Evolutionary conservation across 1,140 invertebrate species (phyloP).

Genomic region (Penaeus chinensis): DNA sequence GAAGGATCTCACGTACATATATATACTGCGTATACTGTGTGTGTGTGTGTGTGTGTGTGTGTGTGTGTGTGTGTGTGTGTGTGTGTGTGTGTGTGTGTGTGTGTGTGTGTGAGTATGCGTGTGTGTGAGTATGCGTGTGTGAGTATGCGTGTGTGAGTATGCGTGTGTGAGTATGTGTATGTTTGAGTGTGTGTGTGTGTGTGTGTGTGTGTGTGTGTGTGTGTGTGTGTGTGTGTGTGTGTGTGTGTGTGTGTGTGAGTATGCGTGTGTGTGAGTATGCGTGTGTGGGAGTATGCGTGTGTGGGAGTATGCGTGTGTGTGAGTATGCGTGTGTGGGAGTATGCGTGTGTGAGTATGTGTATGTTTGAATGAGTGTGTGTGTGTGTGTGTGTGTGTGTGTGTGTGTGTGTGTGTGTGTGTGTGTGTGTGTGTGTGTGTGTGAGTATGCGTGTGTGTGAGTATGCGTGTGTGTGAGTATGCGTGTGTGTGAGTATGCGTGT

Average conservation of each 20-base stretch:
- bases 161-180: background rate
- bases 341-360: background rate
- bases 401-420: background rate
- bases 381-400: background rate
- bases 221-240: no score
- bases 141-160: background rate
- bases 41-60: no score
- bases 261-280: no score
- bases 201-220: background rate
- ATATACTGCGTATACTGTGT: no score
- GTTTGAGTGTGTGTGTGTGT: background rate
- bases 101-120: background rate
- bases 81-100: no score
- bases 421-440: conserved; percentile 26
- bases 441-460: background rate
- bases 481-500: no score
- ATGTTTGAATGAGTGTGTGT: background rate
- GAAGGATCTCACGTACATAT: no score
- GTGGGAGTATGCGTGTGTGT: no score
- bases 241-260: no score
- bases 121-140: background rate
- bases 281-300: no score
- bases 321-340: background rate
- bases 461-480: background rate
- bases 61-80: background rate